Evolutionary conservation across 35 echinoderm and acorn worm genomes (phyloP), one percentile per base, ranked within the genome.

Genomic region (Lytechinus variegatus): DNA sequence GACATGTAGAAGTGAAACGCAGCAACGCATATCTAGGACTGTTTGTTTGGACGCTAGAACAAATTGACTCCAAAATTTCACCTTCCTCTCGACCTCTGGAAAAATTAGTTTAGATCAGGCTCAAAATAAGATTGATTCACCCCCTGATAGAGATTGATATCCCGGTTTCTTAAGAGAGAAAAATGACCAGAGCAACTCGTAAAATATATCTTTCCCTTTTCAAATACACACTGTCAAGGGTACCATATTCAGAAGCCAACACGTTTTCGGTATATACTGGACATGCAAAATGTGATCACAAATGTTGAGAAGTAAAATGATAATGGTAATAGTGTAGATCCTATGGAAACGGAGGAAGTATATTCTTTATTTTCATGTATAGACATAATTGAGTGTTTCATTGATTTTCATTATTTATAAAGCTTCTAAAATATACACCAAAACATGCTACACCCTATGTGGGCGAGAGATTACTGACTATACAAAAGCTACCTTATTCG

Each of bases 1-100:
- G 66, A 79, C 14, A 13, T 58, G 9, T 58, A 58, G 56, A 11
- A 79, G 66, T 24, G n/a, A 79, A 79, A 79, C 66, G 14, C 66
- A 24, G 19, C 2, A 79, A 24, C n/a, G 33, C 2, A 44, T 44
- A 44, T 44, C 33, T 44, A 44, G 66, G 66, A 79, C 66, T 79
- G 66, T 79, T 79, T 79, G 66, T 79, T 79, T 79, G 66, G 66
- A 79, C 66, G 66, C n/a, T 79, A 24, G 14, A 79, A 79, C 66
- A 79, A 79, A 79, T 44, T 79, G 66, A 79, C 66, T 79, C 66
- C 66, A 79, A 19, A 79, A 79, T 79, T 79, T 79, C 66, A 79
- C 66, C 66, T 79, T 79, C 66, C 66, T 79, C 66, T 79, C 66
- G 66, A 79, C 66, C 66, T 79, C 66, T 79, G 1, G 66, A 79